Conservation (phyloP, 2,797 vertebrate species). For the Premnoplex brunnescens region DNA sequence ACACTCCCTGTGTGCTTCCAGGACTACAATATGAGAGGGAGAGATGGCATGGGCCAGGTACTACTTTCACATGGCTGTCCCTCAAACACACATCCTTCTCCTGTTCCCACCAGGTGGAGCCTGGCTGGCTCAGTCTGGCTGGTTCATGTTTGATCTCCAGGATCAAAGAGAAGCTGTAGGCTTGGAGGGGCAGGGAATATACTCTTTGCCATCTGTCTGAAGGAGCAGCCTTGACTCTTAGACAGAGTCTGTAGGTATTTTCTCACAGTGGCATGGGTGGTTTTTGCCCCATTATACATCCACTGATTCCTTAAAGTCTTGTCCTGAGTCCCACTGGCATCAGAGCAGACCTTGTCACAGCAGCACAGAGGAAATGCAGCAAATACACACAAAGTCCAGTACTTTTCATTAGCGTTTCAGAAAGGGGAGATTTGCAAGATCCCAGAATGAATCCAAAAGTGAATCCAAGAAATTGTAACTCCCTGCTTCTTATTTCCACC, state of each 20-base stretch:
- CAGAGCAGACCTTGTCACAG: background rate
- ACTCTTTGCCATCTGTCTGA: background rate
- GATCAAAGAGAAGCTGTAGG: background rate
- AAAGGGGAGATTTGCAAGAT: background rate
- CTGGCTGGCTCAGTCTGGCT: background rate
- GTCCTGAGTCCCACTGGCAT: background rate
- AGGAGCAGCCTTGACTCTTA: background rate
- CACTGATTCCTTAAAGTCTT: background rate
- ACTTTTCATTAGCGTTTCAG: background rate
- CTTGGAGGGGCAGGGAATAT: background rate
- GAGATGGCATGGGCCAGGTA: background rate
- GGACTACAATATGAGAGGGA: rapidly evolving
- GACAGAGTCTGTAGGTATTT: background rate
- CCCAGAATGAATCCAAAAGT: background rate
- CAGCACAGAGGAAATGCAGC: background rate
- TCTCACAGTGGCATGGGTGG: rapidly evolving
- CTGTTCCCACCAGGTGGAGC: background rate
- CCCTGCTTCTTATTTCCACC: background rate
- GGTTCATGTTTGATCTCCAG: background rate
- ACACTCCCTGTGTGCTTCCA: rapidly evolving
- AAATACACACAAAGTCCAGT: background rate
- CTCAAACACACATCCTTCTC: background rate
- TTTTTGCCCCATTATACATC: background rate
- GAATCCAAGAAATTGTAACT: background rate
- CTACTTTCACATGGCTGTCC: rapidly evolving